Evolutionary conservation across 2,797 vertebrate genomes (phyloP).

Genomic region (Danio aesculapii): DNA sequence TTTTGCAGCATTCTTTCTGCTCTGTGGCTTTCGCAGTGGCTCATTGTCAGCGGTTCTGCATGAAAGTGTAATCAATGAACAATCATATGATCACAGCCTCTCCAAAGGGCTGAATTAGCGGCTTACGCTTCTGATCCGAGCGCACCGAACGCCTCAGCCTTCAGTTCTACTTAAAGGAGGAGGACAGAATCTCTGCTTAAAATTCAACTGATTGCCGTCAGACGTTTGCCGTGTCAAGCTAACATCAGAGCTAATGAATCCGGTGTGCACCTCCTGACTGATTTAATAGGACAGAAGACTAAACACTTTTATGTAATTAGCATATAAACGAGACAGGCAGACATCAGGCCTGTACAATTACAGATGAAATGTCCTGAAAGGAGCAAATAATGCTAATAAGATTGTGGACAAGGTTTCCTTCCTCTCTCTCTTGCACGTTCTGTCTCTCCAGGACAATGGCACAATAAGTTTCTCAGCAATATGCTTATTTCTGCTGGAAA

Average conservation of each 20-base stretch:
- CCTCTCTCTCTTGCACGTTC: slow-evolving; percentile 47
- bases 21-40: slow-evolving; percentile 34
- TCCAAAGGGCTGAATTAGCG: slow-evolving; percentile 52
- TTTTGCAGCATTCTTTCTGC: not conserved
- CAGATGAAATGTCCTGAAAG: slow-evolving; percentile 62
- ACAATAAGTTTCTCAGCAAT: not conserved
- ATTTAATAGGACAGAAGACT: slow-evolving; percentile 69
- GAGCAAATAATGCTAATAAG: slow-evolving; percentile 56
- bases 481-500: not conserved
- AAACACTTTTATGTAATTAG: slow-evolving; percentile 70
- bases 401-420: slow-evolving; percentile 46
- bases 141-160: slow-evolving; percentile 29
- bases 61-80: slow-evolving; percentile 56
- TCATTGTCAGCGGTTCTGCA: slow-evolving; percentile 28
- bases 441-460: not conserved
- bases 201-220: slow-evolving; percentile 64
- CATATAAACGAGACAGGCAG: slow-evolving; percentile 69
- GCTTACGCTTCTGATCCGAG: slow-evolving; percentile 39
- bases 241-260: slow-evolving; percentile 67
- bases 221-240: slow-evolving; percentile 62
- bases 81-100: slow-evolving; percentile 46
- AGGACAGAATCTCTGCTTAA: slow-evolving; percentile 56
- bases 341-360: slow-evolving; percentile 63
- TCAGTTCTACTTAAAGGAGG: slow-evolving; percentile 28
- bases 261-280: slow-evolving; percentile 63